A percentile compares a stretch with the other conserved stretches of the same genome.
Conservation (phyloP, 2,797 vertebrate genomes). For the Hyperoplus lanceolatus region DNA sequence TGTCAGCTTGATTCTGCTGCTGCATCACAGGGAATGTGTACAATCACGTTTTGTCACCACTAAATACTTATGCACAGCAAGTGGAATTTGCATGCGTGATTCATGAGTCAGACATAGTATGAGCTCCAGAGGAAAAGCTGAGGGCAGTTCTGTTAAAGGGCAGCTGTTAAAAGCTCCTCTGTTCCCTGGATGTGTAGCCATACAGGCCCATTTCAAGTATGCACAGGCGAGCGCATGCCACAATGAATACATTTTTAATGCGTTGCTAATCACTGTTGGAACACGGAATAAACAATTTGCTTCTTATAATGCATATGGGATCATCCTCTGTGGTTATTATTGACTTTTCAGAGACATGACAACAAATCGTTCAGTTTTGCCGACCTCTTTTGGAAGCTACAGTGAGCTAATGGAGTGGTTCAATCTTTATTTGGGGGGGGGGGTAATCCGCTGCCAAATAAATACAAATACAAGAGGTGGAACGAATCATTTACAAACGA, state of each 20-base stretch:
- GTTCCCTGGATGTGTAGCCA: not conserved
- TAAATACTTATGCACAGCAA: slow-evolving; percentile 11
- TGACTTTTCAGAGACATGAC: slow-evolving; percentile 16
- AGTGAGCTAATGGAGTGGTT: slow-evolving; percentile 12
- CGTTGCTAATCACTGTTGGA: not conserved
- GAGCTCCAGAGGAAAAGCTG: slow-evolving; percentile 22
- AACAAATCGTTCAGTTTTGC: slow-evolving; percentile 47
- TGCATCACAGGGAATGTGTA: slow-evolving; percentile 4
- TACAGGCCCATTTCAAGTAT: slow-evolving; percentile 1
- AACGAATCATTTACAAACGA: not conserved
- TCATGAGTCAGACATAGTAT: slow-evolving; percentile 40
- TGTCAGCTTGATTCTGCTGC: not conserved
- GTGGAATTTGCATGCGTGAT: slow-evolving; percentile 37
- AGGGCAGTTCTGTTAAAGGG: slow-evolving; percentile 43
- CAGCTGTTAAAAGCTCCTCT: slow-evolving; percentile 32
- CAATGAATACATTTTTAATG: not conserved
- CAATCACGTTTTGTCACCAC: slow-evolving; percentile 13
- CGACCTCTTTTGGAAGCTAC: slow-evolving; percentile 62
- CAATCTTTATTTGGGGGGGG: not conserved
- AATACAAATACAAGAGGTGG: not conserved
- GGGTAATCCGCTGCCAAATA: not conserved
- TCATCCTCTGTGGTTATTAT: slow-evolving; percentile 11
- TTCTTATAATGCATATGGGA: not conserved
- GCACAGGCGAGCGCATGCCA: slow-evolving; percentile 17
- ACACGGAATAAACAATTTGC: slow-evolving; percentile 13